Evolutionary conservation across 2,888 invertebrate species (phyloP), one percentile per base, ranked within the genome.

Genomic region (Limnephilus lunatus): DNA sequence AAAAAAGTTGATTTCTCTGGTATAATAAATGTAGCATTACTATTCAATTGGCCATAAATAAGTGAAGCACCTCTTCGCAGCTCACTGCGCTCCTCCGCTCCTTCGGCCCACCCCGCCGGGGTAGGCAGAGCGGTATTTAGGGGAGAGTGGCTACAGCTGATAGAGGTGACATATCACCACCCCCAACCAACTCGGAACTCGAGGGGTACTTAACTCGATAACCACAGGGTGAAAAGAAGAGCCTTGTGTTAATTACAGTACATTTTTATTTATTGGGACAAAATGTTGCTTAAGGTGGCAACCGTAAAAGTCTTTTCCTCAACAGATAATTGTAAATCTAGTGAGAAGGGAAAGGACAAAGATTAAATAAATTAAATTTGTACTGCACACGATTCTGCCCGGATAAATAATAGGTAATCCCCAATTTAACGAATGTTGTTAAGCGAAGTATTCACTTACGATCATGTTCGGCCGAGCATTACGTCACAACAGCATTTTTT

Each of bases 141-240:
- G 88, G 80, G 88, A 82, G 93, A 92, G 93, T 93, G 93, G 93
- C 88, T 90, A 83, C 68, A 90, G 92, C 93, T 93, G 93, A 93
- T 93, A 93, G 92, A 92, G 92, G 93, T 93, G 93, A 93, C 92
- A 92, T 93, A 93, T 93, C 90, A 91, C 93, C 92, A 35, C 87
- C 53, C 53, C 91, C 86, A 86, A 85, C 91, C 86, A 86, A 85
- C 90, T 90, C 89, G 30, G 48, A 31, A 35, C 39, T 35, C 44
- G 39, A 31, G 19, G n/a, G 81, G 82, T 82, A 88, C 88, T 68
- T 88, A 88, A 68, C 88, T 88, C 88, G 88, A 88, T 88, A 88
- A 88, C 88, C 88, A 88, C 35, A 31, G 88, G 86, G 48, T 68
- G 53, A 68, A 68, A 68, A 68, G 19, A 68, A 68, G 25, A 7